Evolutionary conservation across 1,140 invertebrate species (phyloP), one percentile per base, ranked within the genome.

Genomic region (Prorops nasuta): DNA sequence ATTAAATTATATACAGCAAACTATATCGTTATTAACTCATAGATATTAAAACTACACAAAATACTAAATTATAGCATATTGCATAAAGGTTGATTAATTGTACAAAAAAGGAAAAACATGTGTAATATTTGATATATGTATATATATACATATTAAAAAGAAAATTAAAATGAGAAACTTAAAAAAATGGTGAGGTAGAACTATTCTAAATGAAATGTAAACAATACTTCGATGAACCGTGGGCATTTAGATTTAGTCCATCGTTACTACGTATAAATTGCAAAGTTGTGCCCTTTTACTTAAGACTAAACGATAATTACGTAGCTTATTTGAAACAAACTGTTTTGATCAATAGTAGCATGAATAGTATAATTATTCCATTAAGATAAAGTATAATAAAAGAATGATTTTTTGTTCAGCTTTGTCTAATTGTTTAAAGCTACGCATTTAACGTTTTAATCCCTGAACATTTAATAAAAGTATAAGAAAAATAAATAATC

Each of bases 101-200:
- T n/a, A n/a, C n/a, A n/a, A n/a, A n/a, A 28, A 28, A 28, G 10
- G 24, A 6, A 4, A 28, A 28, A 4, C 4, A 28, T 28, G 4
- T 10, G 10, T 28, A 28, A 10, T 28, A 28, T 6, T 10, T 28
- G 24, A 14, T 36, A 36, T 36, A n/a, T 8, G 14, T 36, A 36
- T 8, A 16, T 36, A 36, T 36, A 36, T 14, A 8, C 16, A 36
- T 36, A 36, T 36, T 7, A 8, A 14, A 8, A 36, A 36, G 6
- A 14, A 14, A 36, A n/a, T n/a, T n/a, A n/a, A n/a, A n/a, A n/a
- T n/a, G n/a, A n/a, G n/a, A 51, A 43, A 22, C 9, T 60, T 43
- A 49, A 36, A 52, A 56, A 60, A 59, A 59, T 51, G 38, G 47
- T 56, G 57, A 61, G 57, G 58, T 61, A 61, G 57, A 61, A 55